Base-by-base conservation (phyloP, 2,888 invertebrate species). In the Slavum lentiscoides region DNA sequence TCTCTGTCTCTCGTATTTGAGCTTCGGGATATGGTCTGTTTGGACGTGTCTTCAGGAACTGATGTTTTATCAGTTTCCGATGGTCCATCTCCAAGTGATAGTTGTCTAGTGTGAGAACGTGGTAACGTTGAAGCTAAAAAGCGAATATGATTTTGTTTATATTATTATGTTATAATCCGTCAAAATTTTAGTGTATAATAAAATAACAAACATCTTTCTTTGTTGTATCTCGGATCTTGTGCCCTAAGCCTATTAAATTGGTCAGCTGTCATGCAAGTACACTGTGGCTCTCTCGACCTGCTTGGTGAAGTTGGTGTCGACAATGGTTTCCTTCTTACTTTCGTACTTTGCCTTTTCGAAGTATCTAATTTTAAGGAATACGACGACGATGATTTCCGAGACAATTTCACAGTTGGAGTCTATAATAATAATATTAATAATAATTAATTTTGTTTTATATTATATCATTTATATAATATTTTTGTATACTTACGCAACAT, bases 391-490 rank as follows among this genome's bases (percentile, higher is more conserved):
- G 96, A 96, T 91, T 97, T 97, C 88, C 97, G 92, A 87, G 96
- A 95, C 90, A 96, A 96, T 91, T 96, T 96, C 92, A 96, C 97
- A 89, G 96, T 94, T 87, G 96, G 96, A 89, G 95, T 96, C 97
- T 97, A 82, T 59, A 84, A 53, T 19, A 15, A 15, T 30, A 21
- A n/a, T n/a, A 39, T 23, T 2, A 66, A 81, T 72, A 21, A 30
- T 7, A 21, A 70, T 64, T 21, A 55, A n/a, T 55, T 37, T 43
- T 9, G 13, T 59, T 39, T 43, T 30, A 3, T 30, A 3, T 6
- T 30, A 23, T 21, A n/a, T 7, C 17, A n/a, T 30, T 9, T 8
- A 17, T 7, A 59, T n/a, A 9, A 58, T 43, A 49, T 17, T 6
- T 30, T 6, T 39, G 15, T 61, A 9, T 61, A 94, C 96, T 95